These are phyloP conservation scores for Tragulus kanchil DNA, from an alignment of 2,113 vertebrate species.

Conservation along the genomic window DNA sequence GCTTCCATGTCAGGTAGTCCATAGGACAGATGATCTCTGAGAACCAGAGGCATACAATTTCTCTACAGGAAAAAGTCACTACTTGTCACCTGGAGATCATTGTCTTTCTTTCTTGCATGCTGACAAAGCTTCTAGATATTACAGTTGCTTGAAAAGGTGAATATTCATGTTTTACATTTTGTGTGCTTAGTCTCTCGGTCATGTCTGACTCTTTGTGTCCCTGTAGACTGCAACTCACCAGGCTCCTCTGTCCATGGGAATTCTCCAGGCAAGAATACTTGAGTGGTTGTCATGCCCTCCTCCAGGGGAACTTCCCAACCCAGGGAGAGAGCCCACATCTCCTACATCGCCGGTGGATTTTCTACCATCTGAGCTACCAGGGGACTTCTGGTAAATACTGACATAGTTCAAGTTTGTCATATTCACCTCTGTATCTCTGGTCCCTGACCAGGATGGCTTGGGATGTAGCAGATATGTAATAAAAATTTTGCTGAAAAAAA, in stretches of 20 bases:
- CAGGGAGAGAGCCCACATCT: too few relatives aligned
- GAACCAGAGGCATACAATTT: fast-evolving
- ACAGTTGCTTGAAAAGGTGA: neutral
- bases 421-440: neutral
- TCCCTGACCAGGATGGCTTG: neutral
- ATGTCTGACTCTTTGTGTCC: too few relatives aligned
- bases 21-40: neutral
- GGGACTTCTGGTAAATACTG: neutral
- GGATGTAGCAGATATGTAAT: neutral
- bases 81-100: neutral
- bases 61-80: neutral
- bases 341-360: too few relatives aligned
- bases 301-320: too few relatives aligned
- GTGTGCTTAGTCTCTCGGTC: too few relatives aligned
- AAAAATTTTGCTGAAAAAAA: neutral
- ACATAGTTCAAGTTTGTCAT: neutral
- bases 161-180: neutral
- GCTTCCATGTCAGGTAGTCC: neutral
- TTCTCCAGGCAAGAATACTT: too few relatives aligned
- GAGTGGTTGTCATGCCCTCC: too few relatives aligned
- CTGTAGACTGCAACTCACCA: too few relatives aligned
- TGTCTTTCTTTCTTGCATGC: neutral
- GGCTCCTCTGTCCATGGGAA: too few relatives aligned
- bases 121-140: neutral
- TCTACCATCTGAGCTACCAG: too few relatives aligned